phyloP scores from a whole-genome alignment of 1,140 invertebrate species.

The Paramacrobiotus metropolitanus region DNA sequence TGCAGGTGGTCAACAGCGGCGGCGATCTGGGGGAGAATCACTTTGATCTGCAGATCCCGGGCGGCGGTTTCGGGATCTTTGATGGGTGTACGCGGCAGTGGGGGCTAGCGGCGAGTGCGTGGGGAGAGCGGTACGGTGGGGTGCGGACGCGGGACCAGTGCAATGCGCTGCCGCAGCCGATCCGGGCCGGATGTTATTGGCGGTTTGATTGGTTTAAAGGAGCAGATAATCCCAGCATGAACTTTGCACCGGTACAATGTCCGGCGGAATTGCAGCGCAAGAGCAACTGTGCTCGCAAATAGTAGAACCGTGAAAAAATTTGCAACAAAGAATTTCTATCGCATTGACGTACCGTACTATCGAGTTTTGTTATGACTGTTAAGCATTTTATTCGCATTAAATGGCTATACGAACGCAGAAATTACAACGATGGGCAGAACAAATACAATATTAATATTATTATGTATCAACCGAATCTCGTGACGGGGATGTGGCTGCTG shows the following conservation, averaged over 20 bases:
- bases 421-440: too few relatives aligned
- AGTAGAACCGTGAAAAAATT: too few relatives aligned
- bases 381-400: too few relatives aligned
- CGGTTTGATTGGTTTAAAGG: slow-evolving; percentile 7
- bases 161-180: background rate
- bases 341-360: too few relatives aligned
- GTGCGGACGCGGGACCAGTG: background rate
- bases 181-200: slow-evolving; percentile 2
- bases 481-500: too few relatives aligned
- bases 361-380: too few relatives aligned
- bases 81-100: slow-evolving; percentile 4
- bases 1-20: slow-evolving; percentile 6
- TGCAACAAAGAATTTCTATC: too few relatives aligned
- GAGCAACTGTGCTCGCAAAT: too few relatives aligned
- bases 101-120: background rate
- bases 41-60: slow-evolving; percentile 6
- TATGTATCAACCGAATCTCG: too few relatives aligned
- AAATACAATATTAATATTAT: too few relatives aligned
- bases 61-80: background rate
- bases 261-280: background rate
- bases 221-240: background rate
- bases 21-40: background rate
- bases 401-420: too few relatives aligned
- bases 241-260: background rate
- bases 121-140: background rate